Base-by-base conservation (phyloP, 92 coral and sea anemone genomes). In the Pocillopora meandrina region DNA sequence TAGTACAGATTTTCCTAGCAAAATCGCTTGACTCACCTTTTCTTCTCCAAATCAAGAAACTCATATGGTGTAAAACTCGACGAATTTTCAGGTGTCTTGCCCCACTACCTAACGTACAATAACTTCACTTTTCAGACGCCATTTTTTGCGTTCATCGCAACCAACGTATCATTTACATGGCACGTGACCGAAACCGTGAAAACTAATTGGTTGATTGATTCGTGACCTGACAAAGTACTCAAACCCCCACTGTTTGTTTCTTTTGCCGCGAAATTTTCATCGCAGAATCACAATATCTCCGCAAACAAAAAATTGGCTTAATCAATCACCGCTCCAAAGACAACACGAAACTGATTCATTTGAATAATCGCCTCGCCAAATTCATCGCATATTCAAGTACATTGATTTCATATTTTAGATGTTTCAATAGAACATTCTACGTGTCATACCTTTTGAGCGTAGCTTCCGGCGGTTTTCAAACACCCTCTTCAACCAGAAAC, bases 211-310 rank as follows among this genome's bases (percentile, higher is more conserved):
- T 47, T 64, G 16, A 72, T 26, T 17, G 36, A n/a, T 73, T 74
- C 79, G 79, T 83, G 86, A 83, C 79, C 65, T 36, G 64, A 64
- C 59, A 62, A 19, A 10, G n/a, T 82, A 65, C 36, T 69, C 14
- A 19, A 49, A 1, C 47, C 52, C 56, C 20, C 18, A n/a, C 56
- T 73, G 84, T 80, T 80, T 80, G 35, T 33, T 56, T 57, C 63
- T 80, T 69, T 81, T 81, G 70, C 85, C 77, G 85, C 85, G 85
- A 59, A 58, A 72, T 71, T 71, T 81, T 59, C 75, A 60, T 9
- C 76, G 13, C 6, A 19, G 36, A 70, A 70, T 58, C 58, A 57
- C 76, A 69, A 81, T 19, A 81, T 70, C 36, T 59, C 16, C 12
- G 65, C 70, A 71, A 70, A 81, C 60, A 34, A 2, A 35, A 81